These are phyloP conservation scores for Lordiphosa mommai DNA, from an alignment of 1,140 invertebrate species.

Conservation along the genomic window DNA sequence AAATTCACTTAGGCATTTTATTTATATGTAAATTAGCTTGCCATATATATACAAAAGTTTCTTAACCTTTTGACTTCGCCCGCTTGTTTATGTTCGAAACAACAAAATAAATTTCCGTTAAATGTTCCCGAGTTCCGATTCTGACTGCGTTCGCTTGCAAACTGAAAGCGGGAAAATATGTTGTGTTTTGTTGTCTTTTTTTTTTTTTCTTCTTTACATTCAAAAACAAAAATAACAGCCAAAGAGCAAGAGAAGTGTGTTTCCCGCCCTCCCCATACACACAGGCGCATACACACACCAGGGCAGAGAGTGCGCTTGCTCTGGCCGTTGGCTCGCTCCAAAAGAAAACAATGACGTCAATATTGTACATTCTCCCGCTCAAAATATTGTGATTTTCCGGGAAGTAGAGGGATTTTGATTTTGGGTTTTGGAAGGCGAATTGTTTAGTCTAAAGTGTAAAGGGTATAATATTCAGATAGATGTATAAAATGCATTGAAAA, in stretches of 20 bases:
- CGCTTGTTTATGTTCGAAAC: slow-evolving; percentile 27
- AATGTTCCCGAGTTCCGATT: slow-evolving; percentile 13
- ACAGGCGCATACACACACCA: no score
- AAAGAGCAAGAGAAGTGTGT: slow-evolving; percentile 2
- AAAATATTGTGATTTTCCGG: no score
- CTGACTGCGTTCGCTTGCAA: slow-evolving; percentile 48
- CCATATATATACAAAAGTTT: slow-evolving; percentile 20
- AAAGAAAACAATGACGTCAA: no score
- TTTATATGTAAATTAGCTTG: not conserved
- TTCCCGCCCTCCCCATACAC: no score
- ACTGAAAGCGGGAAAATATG: slow-evolving; percentile 61
- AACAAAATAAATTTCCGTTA: slow-evolving; percentile 33
- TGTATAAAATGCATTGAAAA: no score
- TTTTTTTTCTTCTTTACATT: slow-evolving; percentile 25
- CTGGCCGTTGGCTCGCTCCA: no score
- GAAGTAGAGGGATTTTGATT: no score
- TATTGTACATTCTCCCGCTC: no score
- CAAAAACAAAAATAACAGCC: slow-evolving; percentile 7
- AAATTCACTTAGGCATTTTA: slow-evolving; percentile 13
- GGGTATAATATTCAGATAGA: no score
- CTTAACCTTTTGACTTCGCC: slow-evolving; percentile 63
- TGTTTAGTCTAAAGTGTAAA: no score
- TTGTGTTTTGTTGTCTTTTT: slow-evolving; percentile 39
- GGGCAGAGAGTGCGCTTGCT: no score
- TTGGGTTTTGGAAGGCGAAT: no score